phyloP scores from a whole-genome alignment of 2,797 vertebrate genomes.

The Gobionotothen gibberifrons region DNA sequence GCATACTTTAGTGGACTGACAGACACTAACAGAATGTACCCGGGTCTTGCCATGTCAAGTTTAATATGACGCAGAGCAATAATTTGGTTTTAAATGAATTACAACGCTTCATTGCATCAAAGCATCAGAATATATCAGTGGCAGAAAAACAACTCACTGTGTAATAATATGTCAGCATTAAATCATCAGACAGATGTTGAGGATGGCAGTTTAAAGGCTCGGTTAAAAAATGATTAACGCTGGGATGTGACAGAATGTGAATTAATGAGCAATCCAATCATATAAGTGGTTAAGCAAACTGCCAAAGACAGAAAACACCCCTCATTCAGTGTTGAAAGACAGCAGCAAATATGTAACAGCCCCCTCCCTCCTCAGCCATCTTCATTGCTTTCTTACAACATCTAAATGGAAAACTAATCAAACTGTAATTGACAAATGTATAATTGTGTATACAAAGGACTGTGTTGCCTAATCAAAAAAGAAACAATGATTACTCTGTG shows the following conservation, averaged over 20 bases:
- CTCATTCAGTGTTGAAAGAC: constrained; percentile 59
- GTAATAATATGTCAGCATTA: constrained; percentile 69
- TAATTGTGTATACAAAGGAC: constrained; percentile 42
- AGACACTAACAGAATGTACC: constrained; percentile 28
- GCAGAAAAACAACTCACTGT: constrained; percentile 65
- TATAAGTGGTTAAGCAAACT: constrained; percentile 69
- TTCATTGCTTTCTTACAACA: constrained; percentile 49
- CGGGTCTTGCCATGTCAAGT: constrained; percentile 48
- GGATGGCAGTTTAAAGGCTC: constrained; percentile 60
- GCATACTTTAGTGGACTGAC: constrained; percentile 18
- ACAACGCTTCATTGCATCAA: constrained; percentile 58
- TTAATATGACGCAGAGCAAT: constrained; percentile 44
- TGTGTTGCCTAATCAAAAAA: constrained; percentile 52
- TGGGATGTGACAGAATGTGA: constrained; percentile 62
- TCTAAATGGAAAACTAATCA: constrained; percentile 64
- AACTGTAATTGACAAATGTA: constrained; percentile 53
- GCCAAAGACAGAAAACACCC: constrained; percentile 66
- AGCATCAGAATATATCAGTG: constrained; percentile 59
- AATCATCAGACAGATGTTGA: constrained; percentile 72
- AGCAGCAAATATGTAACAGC: constrained; percentile 58
- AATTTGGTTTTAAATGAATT: constrained; percentile 64
- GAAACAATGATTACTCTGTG: constrained; percentile 49
- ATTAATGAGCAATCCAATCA: constrained; percentile 75
- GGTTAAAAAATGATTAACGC: constrained; percentile 67
- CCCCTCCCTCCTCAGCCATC: constrained; percentile 45